Percentiles rank a stretch among this genome's conserved stretches.
phyloP scores from a whole-genome alignment of 2,113 vertebrate species.

The Cairina moschata region DNA sequence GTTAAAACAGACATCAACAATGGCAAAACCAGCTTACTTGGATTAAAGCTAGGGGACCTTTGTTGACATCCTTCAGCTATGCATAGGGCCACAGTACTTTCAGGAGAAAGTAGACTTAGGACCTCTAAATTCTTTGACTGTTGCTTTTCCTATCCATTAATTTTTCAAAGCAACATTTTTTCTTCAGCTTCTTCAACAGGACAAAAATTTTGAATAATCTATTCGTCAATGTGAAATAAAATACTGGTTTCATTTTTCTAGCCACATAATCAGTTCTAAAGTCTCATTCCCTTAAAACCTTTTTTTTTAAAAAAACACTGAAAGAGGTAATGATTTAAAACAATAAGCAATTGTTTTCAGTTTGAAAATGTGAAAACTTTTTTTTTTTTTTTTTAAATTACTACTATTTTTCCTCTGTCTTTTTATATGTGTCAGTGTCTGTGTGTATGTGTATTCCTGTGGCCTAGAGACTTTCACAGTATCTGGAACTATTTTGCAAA shows the following conservation, averaged over 20 bases:
- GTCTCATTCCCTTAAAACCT: not conserved
- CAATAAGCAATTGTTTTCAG: not conserved
- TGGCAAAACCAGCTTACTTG: not conserved
- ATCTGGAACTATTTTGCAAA: not conserved
- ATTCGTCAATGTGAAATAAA: not conserved
- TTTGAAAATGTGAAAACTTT: not conserved
- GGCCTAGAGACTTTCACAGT: not conserved
- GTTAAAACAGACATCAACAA: not conserved
- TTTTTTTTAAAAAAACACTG: not conserved
- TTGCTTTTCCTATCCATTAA: not conserved
- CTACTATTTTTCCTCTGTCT: not conserved
- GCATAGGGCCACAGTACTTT: not conserved
- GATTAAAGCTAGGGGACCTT: not conserved
- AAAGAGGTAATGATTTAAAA: not conserved
- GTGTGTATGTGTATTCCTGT: rapidly evolving
- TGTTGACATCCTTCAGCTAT: not conserved
- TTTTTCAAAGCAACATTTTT: not conserved
- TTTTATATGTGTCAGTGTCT: not conserved
- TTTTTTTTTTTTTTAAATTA: not conserved
- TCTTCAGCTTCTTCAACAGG: not conserved
- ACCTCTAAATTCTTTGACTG: not conserved
- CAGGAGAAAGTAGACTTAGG: not conserved
- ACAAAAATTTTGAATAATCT: not conserved
- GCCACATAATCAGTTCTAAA: not conserved
- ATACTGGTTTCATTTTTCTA: not conserved